These are phyloP conservation scores for Tetrax tetrax DNA, from an alignment of 2,113 vertebrate genomes.

Conservation along the genomic window DNA sequence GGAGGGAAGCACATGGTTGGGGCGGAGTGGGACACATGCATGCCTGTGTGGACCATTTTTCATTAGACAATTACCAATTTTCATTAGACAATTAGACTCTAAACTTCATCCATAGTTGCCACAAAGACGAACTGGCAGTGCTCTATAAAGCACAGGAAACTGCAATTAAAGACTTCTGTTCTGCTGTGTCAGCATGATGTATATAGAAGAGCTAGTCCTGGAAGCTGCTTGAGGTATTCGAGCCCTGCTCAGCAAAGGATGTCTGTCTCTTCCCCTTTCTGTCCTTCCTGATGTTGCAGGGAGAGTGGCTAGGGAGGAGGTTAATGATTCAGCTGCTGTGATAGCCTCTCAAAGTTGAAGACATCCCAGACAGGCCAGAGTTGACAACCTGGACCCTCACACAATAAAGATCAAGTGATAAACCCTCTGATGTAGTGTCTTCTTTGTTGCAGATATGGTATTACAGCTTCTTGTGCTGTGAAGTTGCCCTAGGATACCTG, in stretches of 20 bases:
- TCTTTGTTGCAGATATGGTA: neutral
- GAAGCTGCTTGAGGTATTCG: neutral
- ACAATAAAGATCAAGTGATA: neutral
- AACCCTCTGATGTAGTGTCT: neutral
- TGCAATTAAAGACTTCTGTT: neutral
- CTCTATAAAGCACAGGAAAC: neutral
- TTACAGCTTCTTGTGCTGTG: neutral
- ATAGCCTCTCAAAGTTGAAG: neutral
- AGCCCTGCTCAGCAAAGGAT: neutral
- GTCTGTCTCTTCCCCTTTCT: neutral
- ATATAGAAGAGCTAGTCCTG: neutral
- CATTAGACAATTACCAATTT: neutral
- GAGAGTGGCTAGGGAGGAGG: neutral
- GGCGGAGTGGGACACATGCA: neutral
- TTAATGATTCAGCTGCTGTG: neutral
- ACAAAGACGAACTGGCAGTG: neutral
- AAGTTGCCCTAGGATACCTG: neutral
- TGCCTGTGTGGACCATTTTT: neutral
- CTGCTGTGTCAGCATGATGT: neutral
- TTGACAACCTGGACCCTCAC: neutral
- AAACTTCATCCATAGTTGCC: neutral
- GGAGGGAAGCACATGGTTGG: neutral
- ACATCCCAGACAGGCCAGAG: neutral
- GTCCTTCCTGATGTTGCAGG: neutral
- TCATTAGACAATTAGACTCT: neutral